These are phyloP conservation scores for Cetoscarus ocellatus DNA, from an alignment of 2,797 vertebrate genomes.

Conservation along the genomic window DNA sequence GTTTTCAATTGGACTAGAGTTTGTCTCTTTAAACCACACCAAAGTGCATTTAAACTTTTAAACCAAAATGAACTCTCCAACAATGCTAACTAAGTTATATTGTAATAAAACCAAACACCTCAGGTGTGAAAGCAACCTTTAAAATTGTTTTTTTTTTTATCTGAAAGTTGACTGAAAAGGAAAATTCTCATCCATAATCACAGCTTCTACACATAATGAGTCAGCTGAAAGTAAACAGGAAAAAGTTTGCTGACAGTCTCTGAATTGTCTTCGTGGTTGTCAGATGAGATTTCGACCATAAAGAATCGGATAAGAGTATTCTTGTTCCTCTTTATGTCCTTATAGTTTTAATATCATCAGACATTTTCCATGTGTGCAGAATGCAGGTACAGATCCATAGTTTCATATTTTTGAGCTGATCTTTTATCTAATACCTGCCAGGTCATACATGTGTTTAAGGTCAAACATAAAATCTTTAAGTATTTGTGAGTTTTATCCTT, in stretches of 20 bases:
- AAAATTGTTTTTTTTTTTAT: not conserved
- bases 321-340: slow-evolving; percentile 8
- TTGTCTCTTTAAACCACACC: no score
- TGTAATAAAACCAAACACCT: no score
- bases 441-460: not conserved
- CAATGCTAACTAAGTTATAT: no score
- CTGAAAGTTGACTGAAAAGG: not conserved
- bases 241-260: not conserved
- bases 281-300: not conserved
- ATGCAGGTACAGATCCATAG: slow-evolving; percentile 5
- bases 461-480: not conserved
- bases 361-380: not conserved
- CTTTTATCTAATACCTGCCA: slow-evolving; percentile 9
- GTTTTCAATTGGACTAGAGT: no score
- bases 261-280: not conserved
- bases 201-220: slow-evolving; percentile 32
- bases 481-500: slow-evolving; percentile 15
- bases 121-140: no score
- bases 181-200: not conserved
- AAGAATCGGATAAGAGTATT: not conserved
- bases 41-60: no score
- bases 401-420: not conserved
- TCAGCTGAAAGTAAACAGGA: slow-evolving; percentile 13
- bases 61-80: no score
- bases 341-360: not conserved